Conservation (phyloP, 1,140 invertebrate genomes). For the Zophobas atratus region DNA sequence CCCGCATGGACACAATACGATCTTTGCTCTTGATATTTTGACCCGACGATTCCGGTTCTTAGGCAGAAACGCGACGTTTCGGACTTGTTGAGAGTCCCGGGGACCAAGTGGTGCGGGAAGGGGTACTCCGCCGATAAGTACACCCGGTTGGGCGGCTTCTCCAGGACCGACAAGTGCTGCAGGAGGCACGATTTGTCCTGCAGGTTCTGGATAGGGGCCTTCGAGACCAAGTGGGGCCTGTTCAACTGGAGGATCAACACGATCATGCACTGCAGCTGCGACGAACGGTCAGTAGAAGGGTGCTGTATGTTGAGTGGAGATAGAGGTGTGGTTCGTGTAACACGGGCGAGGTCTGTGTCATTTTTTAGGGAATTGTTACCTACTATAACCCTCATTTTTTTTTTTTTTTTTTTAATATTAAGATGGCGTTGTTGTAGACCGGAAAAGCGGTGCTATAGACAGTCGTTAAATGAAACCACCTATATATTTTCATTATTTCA, state of each 20-base stretch:
- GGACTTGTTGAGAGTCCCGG: slow-evolving; percentile 81
- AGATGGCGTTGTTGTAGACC: too few relatives aligned
- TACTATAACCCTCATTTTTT: too few relatives aligned
- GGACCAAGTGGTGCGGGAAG: slow-evolving; percentile 91
- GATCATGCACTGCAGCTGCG: slow-evolving; percentile 90
- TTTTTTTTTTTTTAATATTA: too few relatives aligned
- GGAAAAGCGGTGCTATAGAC: too few relatives aligned
- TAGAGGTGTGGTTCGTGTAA: too few relatives aligned
- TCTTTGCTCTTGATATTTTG: neutral
- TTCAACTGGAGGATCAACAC: slow-evolving; percentile 90
- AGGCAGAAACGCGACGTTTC: slow-evolving; percentile 68
- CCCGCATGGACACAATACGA: slow-evolving; percentile 16
- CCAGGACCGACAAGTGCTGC: slow-evolving; percentile 86
- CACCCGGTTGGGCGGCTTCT: slow-evolving; percentile 83
- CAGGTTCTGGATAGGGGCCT: slow-evolving; percentile 83
- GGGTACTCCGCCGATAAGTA: slow-evolving; percentile 83
- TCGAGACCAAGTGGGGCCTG: slow-evolving; percentile 83
- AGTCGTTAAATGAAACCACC: too few relatives aligned
- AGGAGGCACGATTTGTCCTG: slow-evolving; percentile 86
- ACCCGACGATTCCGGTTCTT: slow-evolving; percentile 15
- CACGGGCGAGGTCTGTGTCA: too few relatives aligned
- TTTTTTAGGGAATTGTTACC: too few relatives aligned
- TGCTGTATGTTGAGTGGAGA: too few relatives aligned
- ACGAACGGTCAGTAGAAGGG: slow-evolving; percentile 80
- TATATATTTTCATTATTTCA: too few relatives aligned